Conservation (phyloP, 2,888 invertebrate species). For the Amphipoea oculea region DNA sequence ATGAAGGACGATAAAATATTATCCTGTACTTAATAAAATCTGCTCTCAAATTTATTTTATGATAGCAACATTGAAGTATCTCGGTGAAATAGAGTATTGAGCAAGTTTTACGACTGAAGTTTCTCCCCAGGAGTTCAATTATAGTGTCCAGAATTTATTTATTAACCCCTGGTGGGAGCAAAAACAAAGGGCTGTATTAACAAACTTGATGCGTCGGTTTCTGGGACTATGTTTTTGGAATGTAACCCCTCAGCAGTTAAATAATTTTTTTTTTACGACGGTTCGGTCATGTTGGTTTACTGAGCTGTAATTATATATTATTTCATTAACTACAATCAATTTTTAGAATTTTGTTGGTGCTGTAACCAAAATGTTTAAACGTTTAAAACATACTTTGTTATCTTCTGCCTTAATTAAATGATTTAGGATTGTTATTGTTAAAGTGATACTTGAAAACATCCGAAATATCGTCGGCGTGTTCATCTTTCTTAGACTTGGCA, state of each 20-base stretch:
- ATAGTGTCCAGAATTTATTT: constrained; percentile 57
- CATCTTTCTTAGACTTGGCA: neutral
- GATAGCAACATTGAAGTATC: constrained; percentile 49
- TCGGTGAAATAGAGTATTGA: constrained; percentile 51
- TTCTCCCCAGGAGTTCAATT: constrained; percentile 61
- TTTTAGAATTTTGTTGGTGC: neutral
- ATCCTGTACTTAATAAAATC: constrained; percentile 28
- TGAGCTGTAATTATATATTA: neutral
- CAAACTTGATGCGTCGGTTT: constrained; percentile 26
- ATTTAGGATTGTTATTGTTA: neutral
- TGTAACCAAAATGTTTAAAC: neutral
- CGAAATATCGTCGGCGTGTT: neutral
- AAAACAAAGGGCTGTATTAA: constrained; percentile 35
- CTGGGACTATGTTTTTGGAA: neutral
- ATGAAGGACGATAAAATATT: constrained; percentile 18
- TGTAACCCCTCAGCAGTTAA: neutral
- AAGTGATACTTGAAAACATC: neutral
- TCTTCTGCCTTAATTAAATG: neutral
- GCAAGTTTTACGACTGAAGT: constrained; percentile 52
- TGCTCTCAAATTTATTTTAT: constrained; percentile 47
- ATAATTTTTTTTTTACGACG: neutral
- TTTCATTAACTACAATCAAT: neutral
- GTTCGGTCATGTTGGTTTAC: neutral
- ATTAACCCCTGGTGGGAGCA: constrained; percentile 30
- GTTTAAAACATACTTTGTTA: neutral